These are phyloP conservation scores for Ceratina calcarata DNA, from an alignment of 1,140 invertebrate species.

Conservation along the genomic window DNA sequence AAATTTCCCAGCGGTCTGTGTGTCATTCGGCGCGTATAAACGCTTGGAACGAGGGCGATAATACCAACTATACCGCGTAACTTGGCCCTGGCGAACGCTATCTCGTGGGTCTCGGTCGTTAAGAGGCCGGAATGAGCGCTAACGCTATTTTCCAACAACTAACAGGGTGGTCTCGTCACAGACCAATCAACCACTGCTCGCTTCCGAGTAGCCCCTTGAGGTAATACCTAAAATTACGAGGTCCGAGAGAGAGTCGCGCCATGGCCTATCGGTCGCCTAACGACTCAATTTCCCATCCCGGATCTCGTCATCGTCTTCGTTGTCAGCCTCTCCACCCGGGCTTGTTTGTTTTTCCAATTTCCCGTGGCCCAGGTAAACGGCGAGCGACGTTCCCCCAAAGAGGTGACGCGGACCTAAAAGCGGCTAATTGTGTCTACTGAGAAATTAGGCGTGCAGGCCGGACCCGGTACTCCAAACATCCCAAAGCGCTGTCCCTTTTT, in stretches of 20 bases:
- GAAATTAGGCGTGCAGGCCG: conserved; percentile 57
- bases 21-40: background rate
- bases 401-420: conserved; percentile 46
- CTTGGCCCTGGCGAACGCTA: background rate
- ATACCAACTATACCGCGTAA: background rate
- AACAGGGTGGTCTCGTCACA: conserved; percentile 37
- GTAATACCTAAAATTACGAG: conserved; percentile 53
- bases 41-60: conserved; percentile 5
- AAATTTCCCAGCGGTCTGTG: no score
- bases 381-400: background rate
- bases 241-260: background rate
- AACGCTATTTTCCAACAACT: conserved; percentile 36
- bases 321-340: background rate
- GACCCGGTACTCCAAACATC: conserved; percentile 51
- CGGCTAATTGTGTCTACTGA: conserved; percentile 61
- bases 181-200: conserved; percentile 10
- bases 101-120: background rate
- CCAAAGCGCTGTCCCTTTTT: conserved; percentile 37
- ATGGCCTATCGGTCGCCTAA: conserved; percentile 45
- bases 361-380: conserved; percentile 50
- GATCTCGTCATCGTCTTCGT: background rate
- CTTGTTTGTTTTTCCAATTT: conserved; percentile 67
- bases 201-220: conserved; percentile 23
- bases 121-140: background rate
- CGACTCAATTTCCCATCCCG: conserved; percentile 55